These are phyloP conservation scores for Lamellibrachia satsuma DNA, from an alignment of 2,888 invertebrate genomes.

Conservation along the genomic window DNA sequence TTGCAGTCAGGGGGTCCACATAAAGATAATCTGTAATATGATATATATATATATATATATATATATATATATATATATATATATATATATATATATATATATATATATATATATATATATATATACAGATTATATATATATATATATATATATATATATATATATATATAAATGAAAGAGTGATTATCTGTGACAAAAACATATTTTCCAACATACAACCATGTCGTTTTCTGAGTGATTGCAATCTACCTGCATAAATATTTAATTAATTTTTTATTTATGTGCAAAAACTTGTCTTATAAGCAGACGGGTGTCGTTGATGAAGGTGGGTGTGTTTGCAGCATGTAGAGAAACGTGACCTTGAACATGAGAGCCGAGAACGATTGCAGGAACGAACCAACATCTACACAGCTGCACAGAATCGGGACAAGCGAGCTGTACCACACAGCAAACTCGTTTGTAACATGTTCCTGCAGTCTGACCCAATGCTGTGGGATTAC, in stretches of 20 bases:
- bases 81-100: too few relatives aligned
- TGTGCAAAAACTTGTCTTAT: background rate
- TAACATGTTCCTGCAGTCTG: conserved; percentile 96
- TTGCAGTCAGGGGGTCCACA: too few relatives aligned
- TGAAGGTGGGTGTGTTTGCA: background rate
- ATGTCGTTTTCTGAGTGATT: too few relatives aligned
- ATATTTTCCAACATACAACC: too few relatives aligned
- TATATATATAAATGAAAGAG: too few relatives aligned
- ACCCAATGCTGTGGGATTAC: conserved; percentile 96
- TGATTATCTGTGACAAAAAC: too few relatives aligned
- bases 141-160: background rate
- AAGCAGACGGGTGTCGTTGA: background rate
- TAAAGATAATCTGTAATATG: too few relatives aligned
- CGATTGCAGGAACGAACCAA: background rate
- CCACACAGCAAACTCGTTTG: conserved; percentile 71
- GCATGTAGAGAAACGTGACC: background rate
- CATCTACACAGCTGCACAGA: background rate
- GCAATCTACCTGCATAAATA: too few relatives aligned
- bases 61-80: too few relatives aligned
- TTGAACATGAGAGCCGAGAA: background rate
- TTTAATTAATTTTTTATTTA: too few relatives aligned
- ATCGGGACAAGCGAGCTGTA: background rate
- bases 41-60: too few relatives aligned
- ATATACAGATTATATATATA: background rate
- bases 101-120: too few relatives aligned